Base-by-base conservation (phyloP, 2,113 vertebrate species). In the Piaya cayana region DNA sequence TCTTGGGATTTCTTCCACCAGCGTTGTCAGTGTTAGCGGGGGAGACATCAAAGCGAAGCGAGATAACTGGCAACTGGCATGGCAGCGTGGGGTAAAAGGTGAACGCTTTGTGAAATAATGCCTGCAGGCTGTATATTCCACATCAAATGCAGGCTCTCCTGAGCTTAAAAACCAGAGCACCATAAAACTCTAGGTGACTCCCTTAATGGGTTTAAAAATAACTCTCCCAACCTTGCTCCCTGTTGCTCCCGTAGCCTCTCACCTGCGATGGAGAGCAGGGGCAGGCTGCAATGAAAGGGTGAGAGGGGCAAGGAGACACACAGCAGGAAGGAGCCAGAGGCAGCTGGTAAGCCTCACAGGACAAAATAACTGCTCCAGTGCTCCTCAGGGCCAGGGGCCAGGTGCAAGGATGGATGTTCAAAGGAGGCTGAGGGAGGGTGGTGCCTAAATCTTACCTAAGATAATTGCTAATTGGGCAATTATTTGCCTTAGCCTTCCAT, bases 171-270 rank as follows among this genome's bases (percentile, higher is more conserved):
- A 92, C 63, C 94, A 93, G 88, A 95, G 42, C 59, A 50, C 74
- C 8, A 2, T 92, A 93, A 95, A 96, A 53, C 92, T 78, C 82
- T 47, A 89, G 72, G 80, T 49, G 91, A 94, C 68, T 93, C 74
- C 72, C 86, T 88, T 93, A 63, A 94, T 59, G 72, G 52, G 60
- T 65, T 86, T 81, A 67, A 94, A 88, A 94, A 67, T 78, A 93
- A 91, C 62, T 60, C 50, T 62, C 60, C 79, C 39, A 1, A 43
- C 62, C 56, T 4, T 29, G 58, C 47, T 96, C 65, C 65, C 58
- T 0, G 1, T 60, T 27, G 68, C 45, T 86, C 82, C 30, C 50
- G 21, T 8, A 68, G 81, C 17, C 70, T 86, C 75, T 92, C 68
- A 59, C 86, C 56, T 52, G 88, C 2, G 2, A 37, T 3, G 5